Percentiles rank a stretch among this genome's conserved stretches.
These are phyloP conservation scores for Agrotis exclamationis DNA, from an alignment of 2,888 invertebrate genomes.

Conservation along the genomic window DNA sequence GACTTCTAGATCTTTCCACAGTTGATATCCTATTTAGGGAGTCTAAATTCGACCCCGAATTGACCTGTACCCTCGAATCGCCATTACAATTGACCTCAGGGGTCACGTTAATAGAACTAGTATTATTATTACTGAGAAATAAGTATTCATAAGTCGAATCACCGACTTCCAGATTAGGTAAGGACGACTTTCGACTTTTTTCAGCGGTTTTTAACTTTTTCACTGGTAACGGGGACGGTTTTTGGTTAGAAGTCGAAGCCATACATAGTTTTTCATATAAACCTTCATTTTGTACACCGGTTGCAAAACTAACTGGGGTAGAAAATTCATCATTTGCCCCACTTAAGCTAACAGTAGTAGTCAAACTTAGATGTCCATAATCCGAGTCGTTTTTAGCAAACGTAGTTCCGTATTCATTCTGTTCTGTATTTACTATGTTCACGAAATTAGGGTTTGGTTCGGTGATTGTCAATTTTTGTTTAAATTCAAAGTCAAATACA, in stretches of 20 bases:
- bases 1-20: conserved; percentile 83
- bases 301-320: background rate
- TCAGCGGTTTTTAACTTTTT: conserved; percentile 75
- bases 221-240: conserved; percentile 74
- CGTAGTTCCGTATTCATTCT: conserved; percentile 82
- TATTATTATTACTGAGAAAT: conserved; percentile 77
- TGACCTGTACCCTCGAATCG: conserved; percentile 40
- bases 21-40: conserved; percentile 51
- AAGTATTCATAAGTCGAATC: conserved; percentile 85
- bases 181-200: conserved; percentile 80
- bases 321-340: conserved; percentile 65
- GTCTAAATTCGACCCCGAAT: conserved; percentile 29
- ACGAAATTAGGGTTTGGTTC: conserved; percentile 74
- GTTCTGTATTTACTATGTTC: conserved; percentile 86
- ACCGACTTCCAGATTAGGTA: conserved; percentile 81
- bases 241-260: conserved; percentile 81
- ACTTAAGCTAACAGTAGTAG: conserved; percentile 82
- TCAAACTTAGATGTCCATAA: conserved; percentile 86
- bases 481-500: conserved; percentile 83
- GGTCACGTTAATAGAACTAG: conserved; percentile 41
- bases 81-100: conserved; percentile 64
- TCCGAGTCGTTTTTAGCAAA: conserved; percentile 77
- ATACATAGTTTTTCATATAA: conserved; percentile 84
- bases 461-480: conserved; percentile 67
- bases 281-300: conserved; percentile 64